Evolutionary conservation across 2,113 vertebrate genomes (phyloP), one percentile per base, ranked within the genome.

Genomic region (Salvelinus alpinus): DNA sequence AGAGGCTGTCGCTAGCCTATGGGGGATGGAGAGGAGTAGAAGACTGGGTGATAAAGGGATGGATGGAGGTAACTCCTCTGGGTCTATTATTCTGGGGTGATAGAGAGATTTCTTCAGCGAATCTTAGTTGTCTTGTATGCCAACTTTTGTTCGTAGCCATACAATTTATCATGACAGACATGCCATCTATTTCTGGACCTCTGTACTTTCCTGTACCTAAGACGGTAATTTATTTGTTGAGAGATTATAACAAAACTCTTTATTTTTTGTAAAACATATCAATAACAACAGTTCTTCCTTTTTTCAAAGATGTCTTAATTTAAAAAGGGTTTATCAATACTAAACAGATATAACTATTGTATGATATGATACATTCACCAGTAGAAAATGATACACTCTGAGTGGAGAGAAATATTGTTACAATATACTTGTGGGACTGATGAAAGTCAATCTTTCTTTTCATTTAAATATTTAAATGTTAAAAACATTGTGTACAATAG

Each of bases 111-210:
- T 59, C 78, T 78, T 82, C 78, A 59, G 83, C 73, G 73, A 71
- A 85, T 76, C 80, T 72, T 87, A 85, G 82, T 86, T 84, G 71
- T 89, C 71, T 83, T 80, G 88, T 64, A 64, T 86, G 77, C 88
- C 9, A 80, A 75, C 86, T 75, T 80, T 77, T 81, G 86, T 85
- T 75, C 84, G 75, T 84, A 85, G 74, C 76, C 70, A 29, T 80
- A 60, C 29, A 27, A 87, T 62, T 78, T 57, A 65, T 75, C 84
- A 68, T 80, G 71, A 87, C 81, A 77, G 79, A 83, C 78, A 83
- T n/a, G 75, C 77, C 70, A 18, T 77, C 73, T 12, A 27, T 83
- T 84, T 71, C 29, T 7, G 66, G 66, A 68, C 20, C 29, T 57
- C 18, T 57, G 54, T 18, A 57, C 54, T 57, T 57, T 57, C 18